Base-by-base conservation (phyloP, 2,888 invertebrate genomes). In the Agonopterix heracliana region DNA sequence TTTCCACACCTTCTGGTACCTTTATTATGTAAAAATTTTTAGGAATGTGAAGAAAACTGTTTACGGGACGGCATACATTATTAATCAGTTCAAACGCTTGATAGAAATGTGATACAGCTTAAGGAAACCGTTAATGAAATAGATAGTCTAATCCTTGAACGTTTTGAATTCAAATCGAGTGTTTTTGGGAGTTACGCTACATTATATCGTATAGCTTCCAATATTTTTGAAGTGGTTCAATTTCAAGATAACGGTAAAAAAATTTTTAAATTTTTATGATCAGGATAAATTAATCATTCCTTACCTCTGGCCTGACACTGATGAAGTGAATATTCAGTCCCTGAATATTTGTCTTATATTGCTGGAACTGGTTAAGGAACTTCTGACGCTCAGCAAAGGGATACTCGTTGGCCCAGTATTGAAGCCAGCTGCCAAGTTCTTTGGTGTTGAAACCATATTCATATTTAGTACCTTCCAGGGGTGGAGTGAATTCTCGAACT, bases 391-490 rank as follows among this genome's bases (percentile, higher is more conserved):
- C 87, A 43, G 78, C 77, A 51, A 87, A 74, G 54, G 94, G 89
- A 70, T 94, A 96, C 40, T 91, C 86, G n/a, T 91, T 90, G 4
- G 87, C 90, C 98, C 98, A 98, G 77, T 95, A 94, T 13, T 91
- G 83, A 2, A 94, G 68, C 59, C 96, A 88, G 46, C 86, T 82
- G 44, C 90, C 78, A 36, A 96, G 71, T 48, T 91, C 90, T 0
- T 90, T 87, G 0, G 92, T 83, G 69, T 95, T 94, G 71, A 95
- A 91, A 0, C 98, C 98, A 68, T 96, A 97, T 57, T 93, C 90
- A 74, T 96, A 96, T 1, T 85, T 91, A 0, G 90, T 82, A 11
- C 90, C 92, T 76, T 95, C 93, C n/a, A 95, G 74, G 0, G 95
- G 92, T 4, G 89, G 86, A 0, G 89, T 73, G 36, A 71, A 64